Evolutionary conservation across 2,888 invertebrate species (phyloP).

Genomic region (Synergus gifuensis): DNA sequence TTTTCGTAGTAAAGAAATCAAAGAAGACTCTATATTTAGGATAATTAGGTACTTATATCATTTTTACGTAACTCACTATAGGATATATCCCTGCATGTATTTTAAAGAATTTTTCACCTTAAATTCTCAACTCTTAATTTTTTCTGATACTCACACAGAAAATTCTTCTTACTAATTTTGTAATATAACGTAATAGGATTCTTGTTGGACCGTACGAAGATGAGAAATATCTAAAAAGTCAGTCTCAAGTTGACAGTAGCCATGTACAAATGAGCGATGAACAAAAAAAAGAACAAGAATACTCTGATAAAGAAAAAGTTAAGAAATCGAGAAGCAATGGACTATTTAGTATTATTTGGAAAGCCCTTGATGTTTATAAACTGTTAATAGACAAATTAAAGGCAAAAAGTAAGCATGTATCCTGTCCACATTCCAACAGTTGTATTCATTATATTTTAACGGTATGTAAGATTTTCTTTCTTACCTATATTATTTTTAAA

Average conservation of each 20-base stretch:
- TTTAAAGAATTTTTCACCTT: neutral
- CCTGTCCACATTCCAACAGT: conserved; percentile 83
- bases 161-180: neutral
- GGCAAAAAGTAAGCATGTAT: conserved; percentile 77
- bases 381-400: conserved; percentile 79
- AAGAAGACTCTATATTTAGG: conserved; percentile 81
- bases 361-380: conserved; percentile 77
- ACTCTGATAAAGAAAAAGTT: conserved; percentile 16
- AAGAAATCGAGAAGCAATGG: conserved; percentile 35
- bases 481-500: conserved; percentile 5
- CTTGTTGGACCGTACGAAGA: conserved; percentile 83
- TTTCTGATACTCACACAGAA: neutral
- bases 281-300: conserved; percentile 12
- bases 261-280: conserved; percentile 45
- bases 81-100: neutral
- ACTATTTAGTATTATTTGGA: conserved; percentile 74
- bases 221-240: conserved; percentile 67
- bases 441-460: conserved; percentile 81
- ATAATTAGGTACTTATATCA: conserved; percentile 79
- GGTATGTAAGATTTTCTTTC: conserved; percentile 70
- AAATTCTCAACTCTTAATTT: neutral
- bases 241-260: conserved; percentile 43
- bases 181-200: conserved; percentile 75
- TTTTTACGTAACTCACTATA: neutral
- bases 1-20: conserved; percentile 80